phyloP scores from a whole-genome alignment of 2,113 vertebrate species.

The Antigone vipio region DNA sequence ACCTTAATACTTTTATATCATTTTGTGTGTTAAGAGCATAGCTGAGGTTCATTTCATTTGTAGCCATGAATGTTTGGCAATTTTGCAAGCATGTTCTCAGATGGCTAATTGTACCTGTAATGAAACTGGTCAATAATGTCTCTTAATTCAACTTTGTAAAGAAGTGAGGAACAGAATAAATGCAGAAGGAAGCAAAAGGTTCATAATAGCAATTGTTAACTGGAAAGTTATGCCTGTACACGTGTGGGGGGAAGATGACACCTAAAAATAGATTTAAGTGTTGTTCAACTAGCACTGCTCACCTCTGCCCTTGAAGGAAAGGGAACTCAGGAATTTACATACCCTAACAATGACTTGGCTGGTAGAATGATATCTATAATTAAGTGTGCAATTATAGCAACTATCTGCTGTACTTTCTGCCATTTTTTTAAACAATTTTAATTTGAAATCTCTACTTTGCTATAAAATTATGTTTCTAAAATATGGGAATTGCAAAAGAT shows the following conservation, averaged over 20 bases:
- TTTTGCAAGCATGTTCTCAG: not conserved
- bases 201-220: not conserved
- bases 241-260: fast-evolving
- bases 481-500: not conserved
- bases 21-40: not conserved
- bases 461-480: not conserved
- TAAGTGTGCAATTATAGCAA: not conserved
- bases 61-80: not conserved
- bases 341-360: slow-evolving; percentile 23
- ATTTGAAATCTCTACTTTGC: not conserved
- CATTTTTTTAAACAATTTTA: not conserved
- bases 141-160: not conserved
- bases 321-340: not conserved
- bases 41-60: not conserved
- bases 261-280: slow-evolving; percentile 6
- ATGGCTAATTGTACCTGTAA: not conserved
- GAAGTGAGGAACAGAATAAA: not conserved
- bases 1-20: not conserved
- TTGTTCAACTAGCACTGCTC: not conserved
- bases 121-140: not conserved
- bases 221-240: not conserved
- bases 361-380: not conserved
- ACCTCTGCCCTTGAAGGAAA: slow-evolving; percentile 28
- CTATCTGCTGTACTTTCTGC: not conserved
- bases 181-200: not conserved